Evolutionary conservation across 2,113 vertebrate species (phyloP).

Genomic region (Scopus umbretta): DNA sequence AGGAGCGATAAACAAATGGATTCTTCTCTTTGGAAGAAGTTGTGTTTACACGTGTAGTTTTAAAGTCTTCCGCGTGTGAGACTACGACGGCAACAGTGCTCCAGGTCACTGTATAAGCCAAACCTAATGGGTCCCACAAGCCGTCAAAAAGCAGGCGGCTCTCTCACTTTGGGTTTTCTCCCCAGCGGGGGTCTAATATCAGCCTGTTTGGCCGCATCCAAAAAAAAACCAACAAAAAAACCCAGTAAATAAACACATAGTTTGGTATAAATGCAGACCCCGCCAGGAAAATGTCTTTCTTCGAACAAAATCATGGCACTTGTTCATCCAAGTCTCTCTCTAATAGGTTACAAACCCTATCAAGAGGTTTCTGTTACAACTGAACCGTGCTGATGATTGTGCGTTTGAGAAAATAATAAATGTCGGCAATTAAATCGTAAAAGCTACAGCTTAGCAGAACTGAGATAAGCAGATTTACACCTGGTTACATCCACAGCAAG

Average conservation of each 20-base stretch:
- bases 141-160: background rate
- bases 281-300: background rate
- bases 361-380: constrained; percentile 9
- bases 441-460: background rate
- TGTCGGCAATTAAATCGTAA: background rate
- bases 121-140: background rate
- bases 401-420: background rate
- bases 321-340: background rate
- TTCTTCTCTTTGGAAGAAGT: background rate
- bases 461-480: background rate
- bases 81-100: background rate
- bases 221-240: too few relatives aligned
- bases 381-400: background rate
- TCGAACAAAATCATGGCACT: background rate
- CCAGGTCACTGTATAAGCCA: fast-evolving
- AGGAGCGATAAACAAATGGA: background rate
- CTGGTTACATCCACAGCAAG: background rate
- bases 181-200: background rate
- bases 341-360: background rate
- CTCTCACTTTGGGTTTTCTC: background rate
- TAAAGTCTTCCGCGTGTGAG: background rate
- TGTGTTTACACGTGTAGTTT: background rate
- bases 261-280: background rate
- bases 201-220: background rate
- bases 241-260: background rate